These are phyloP conservation scores for Napeogenes inachia DNA, from an alignment of 2,888 invertebrate genomes.

Conservation along the genomic window DNA sequence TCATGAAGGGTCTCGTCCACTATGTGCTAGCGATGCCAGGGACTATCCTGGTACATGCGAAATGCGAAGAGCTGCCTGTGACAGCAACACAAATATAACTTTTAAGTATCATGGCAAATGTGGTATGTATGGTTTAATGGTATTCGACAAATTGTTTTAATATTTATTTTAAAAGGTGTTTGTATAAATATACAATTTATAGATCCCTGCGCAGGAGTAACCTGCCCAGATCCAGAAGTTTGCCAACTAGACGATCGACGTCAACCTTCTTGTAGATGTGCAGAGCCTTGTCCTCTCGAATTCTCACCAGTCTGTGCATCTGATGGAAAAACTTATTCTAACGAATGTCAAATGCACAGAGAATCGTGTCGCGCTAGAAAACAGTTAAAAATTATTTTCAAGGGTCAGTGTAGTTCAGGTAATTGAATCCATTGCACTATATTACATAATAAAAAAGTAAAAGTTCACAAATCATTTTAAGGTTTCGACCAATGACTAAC, in stretches of 20 bases:
- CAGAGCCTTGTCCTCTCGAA: constrained; percentile 87
- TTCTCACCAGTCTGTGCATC: constrained; percentile 88
- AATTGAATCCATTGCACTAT: constrained; percentile 21
- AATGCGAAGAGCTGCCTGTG: constrained; percentile 87
- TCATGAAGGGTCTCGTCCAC: constrained; percentile 85
- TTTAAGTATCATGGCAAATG: constrained; percentile 91
- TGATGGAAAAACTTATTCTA: constrained; percentile 89
- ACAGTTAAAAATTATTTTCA: constrained; percentile 86
- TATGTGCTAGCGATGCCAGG: constrained; percentile 89
- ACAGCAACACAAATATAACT: constrained; percentile 83
- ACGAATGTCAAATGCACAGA: constrained; percentile 89
- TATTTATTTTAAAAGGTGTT: background rate
- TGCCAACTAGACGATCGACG: constrained; percentile 89
- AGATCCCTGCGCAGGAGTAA: constrained; percentile 89
- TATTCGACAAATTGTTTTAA: background rate
- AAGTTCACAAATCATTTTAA: background rate
- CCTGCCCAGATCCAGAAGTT: constrained; percentile 88
- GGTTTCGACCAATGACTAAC: too few relatives aligned
- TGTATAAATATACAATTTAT: background rate
- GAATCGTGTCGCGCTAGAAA: constrained; percentile 88
- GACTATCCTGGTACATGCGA: constrained; percentile 93
- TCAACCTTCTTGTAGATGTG: constrained; percentile 88
- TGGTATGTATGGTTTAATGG: constrained; percentile 78
- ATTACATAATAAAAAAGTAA: background rate
- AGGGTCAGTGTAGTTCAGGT: constrained; percentile 91